Base-by-base conservation (phyloP, 2,113 vertebrate species). In the Telmatochromis brichardi region DNA sequence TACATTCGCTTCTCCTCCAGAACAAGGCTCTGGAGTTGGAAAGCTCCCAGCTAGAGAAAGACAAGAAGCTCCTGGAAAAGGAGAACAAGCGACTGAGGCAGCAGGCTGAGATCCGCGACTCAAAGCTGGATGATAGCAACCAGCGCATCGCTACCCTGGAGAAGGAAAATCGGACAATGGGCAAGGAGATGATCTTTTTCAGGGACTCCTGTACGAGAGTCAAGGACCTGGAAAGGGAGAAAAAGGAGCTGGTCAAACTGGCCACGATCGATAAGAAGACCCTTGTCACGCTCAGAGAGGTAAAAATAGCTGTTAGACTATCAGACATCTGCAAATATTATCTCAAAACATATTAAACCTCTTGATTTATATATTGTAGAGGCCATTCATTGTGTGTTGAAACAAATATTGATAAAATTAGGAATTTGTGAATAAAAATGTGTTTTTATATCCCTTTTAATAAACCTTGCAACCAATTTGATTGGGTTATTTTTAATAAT, bases 1-100 rank as follows among this genome's bases (percentile, higher is more conserved):
- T 19, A 26, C 21, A 5, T 45, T 19, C 11, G 0, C 1, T 71
- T 40, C 17, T 23, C 5, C 31, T 31, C 9, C 50, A 96, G 95
- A 98, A 98, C 90, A 98, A 97, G 90, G 93, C 96, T 65, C 94
- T 99, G 91, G 99, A 99, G 87, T 98, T 98, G 89, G 99, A 99
- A 92, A 98, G 96, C 84, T 97, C 97, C 19, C 98, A 98, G 90
- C 92, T 99, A 47, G 99, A 99, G 94, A 99, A 98, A 88, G 98
- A 99, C 96, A 99, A 99, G 95, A 99, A 99, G 28, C 98, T 98
- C 55, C 95, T 99, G 58, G 98, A 99, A 90, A 99, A 99, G 83
- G 99, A 99, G 95, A 99, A 99, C 81, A 99, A 98, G 92, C 97
- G 99, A 28, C 96, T 99, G 82, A 95, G 98, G 60, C 99, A 99